Base-by-base conservation (phyloP, 2,113 vertebrate genomes). In the Corythoichthys intestinalis region DNA sequence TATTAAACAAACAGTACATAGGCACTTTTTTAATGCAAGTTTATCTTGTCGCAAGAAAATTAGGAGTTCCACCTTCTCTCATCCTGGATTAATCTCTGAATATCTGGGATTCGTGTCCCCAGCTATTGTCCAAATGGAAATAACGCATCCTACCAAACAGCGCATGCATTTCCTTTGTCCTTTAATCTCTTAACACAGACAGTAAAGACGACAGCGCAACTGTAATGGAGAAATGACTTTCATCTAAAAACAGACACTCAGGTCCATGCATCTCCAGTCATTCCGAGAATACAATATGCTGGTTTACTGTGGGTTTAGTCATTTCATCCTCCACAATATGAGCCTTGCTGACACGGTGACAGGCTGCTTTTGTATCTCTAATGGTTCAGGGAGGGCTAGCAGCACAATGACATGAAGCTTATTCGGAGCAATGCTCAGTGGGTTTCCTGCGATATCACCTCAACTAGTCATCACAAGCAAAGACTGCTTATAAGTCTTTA, bases 71-170 rank as follows among this genome's bases (percentile, higher is more conserved):
- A 56, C 60, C 61, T 12, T 52, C 69, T 64, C 63, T 14, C 60
- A 74, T 63, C 59, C 72, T 56, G 64, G 79, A 58, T 72, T 83
- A 83, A 90, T 87, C 76, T 83, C 62, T 61, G 80, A 78, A 83
- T 75, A 77, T 75, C 65, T 59, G 69, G 81, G 85, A 88, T 89
- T 87, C 41, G 59, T 60, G 67, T 52, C 34, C 76, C 66, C 69
- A 38, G 53, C 65, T 70, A 71, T 78, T 77, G 69, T 71, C 66
- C 61, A 66, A 59, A 65, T 50, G 63, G 67, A 68, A 82, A 70
- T 76, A 71, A 80, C 76, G 66, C 39, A 41, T 17, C 75, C 75
- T 62, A 46, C 53, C 14, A 71, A 67, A 75, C 46, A 44, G 59
- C 69, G 13, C 77, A 81, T 76, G 15, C 77, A 81, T 76, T 83